Base-by-base conservation (phyloP, 2,797 vertebrate species). In the Hydrophis major region DNA sequence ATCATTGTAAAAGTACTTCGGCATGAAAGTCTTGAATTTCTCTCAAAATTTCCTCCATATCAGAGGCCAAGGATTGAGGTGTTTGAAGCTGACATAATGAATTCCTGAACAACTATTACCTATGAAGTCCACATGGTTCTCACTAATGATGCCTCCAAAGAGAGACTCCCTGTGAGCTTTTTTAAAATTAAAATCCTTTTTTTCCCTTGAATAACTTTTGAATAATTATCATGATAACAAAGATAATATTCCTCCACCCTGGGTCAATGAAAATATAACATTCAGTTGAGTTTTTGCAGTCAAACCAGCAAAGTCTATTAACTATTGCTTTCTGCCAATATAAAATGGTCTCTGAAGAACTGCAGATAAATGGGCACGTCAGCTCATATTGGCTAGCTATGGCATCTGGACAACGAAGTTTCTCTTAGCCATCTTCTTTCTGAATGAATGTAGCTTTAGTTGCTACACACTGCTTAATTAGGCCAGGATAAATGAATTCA, bases 161-260 rank as follows among this genome's bases (percentile, higher is more conserved):
- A 86, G 50, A 32, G 78, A 86, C 74, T 83, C 74, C 22, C 57
- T 25, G 1, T 18, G 47, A 92, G 25, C 25, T 86, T 86, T 89
- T 66, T 86, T 14, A 14, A 90, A 63, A 89, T 86, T 86, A 92
- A 92, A 92, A 89, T 86, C 13, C 28, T 18, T 61, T 89, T 66
- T 61, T 5, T 14, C 2, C 86, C 95, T 96, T 94, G 32, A 97
- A 96, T 94, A 96, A 96, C 96, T 97, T 97, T 96, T 96, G 93
- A 97, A 95, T 91, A 47, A 93, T 94, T 97, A 95, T 74, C 94
- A 92, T 56, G 91, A 12, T 96, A 96, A 96, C 78, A 89, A 96
- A 97, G 95, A 96, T 96, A 97, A 96, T 88, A 95, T 91, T 91
- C 95, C 94, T 93, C 87, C 94, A 78, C 90, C 96, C 94, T 93